Percentiles rank a stretch among this genome's conserved stretches.
phyloP scores from a whole-genome alignment of 2,113 vertebrate genomes.

The Todiramphus chloris region DNA sequence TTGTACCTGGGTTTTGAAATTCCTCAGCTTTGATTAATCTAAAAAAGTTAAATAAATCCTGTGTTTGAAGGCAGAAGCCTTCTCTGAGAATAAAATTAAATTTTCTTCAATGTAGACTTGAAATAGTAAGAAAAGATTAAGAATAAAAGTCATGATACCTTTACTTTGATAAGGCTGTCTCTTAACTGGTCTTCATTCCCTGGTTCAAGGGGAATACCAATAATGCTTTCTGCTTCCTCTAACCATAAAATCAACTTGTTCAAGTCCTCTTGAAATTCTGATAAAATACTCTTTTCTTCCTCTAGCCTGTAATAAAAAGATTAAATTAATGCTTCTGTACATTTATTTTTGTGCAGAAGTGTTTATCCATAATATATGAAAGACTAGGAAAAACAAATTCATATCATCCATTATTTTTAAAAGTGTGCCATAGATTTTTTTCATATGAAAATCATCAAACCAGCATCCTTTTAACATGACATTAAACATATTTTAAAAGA shows the following conservation, averaged over 20 bases:
- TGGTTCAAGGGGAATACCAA: conserved; percentile 75
- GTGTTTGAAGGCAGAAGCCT: not conserved
- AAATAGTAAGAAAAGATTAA: not conserved
- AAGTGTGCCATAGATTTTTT: not conserved
- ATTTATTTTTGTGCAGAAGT: not conserved
- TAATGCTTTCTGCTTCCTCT: conserved; percentile 79
- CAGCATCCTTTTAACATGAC: not conserved
- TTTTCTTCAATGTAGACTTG: not conserved
- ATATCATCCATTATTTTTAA: not conserved
- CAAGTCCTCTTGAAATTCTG: conserved; percentile 85
- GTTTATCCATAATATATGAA: not conserved
- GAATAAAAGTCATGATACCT: conserved; percentile 78
- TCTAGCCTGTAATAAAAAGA: conserved; percentile 75
- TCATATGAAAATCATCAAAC: not conserved
- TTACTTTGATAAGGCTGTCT: conserved; percentile 86
- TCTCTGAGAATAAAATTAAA: not conserved
- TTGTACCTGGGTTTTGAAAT: not conserved
- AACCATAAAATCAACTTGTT: conserved; percentile 88
- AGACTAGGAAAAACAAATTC: not conserved
- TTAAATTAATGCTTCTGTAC: not conserved
- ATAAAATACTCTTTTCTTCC: conserved; percentile 81
- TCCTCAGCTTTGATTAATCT: not conserved
- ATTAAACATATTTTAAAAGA: not conserved
- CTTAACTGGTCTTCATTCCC: conserved; percentile 87
- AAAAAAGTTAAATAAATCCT: not conserved